Evolutionary conservation across 1,140 invertebrate species (phyloP).

Genomic region (Hyles vespertilio): DNA sequence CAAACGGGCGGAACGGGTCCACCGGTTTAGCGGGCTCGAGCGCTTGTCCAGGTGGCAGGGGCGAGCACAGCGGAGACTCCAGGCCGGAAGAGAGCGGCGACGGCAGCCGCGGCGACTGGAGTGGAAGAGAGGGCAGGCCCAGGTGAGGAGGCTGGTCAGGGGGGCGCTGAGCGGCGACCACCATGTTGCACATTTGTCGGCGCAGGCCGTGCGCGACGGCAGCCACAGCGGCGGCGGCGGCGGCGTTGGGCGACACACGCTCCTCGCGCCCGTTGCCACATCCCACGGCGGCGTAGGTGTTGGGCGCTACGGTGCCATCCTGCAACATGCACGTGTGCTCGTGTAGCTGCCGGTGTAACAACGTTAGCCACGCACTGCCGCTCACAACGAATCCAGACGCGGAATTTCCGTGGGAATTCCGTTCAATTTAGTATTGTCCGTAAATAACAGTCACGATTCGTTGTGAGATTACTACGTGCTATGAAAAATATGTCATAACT

Average conservation of each 20-base stretch:
- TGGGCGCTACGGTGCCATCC: slow-evolving; percentile 69
- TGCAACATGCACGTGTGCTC: slow-evolving; percentile 50
- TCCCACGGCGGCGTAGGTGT: slow-evolving; percentile 54
- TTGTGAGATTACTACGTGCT: background rate
- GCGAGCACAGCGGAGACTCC: slow-evolving; percentile 66
- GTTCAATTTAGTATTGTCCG: too few species aligned
- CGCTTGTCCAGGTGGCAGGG: slow-evolving; percentile 62
- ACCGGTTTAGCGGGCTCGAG: slow-evolving; percentile 62
- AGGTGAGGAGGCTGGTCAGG: slow-evolving; percentile 58
- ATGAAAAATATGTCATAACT: too few species aligned
- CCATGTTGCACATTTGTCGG: slow-evolving; percentile 73
- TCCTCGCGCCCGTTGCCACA: slow-evolving; percentile 78
- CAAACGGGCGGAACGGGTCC: slow-evolving; percentile 69
- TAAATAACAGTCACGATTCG: slow-evolving; percentile 13
- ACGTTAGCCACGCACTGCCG: slow-evolving; percentile 20
- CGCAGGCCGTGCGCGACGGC: slow-evolving; percentile 81
- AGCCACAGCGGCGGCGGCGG: slow-evolving; percentile 83
- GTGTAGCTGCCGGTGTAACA: background rate
- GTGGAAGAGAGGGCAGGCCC: slow-evolving; percentile 51
- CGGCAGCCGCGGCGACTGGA: slow-evolving; percentile 60
- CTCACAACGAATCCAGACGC: too few species aligned
- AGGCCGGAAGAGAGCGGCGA: slow-evolving; percentile 61
- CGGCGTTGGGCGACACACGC: slow-evolving; percentile 80
- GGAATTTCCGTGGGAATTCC: too few species aligned
- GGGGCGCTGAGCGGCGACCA: slow-evolving; percentile 62